Percentiles rank a stretch among this genome's conserved stretches.
Conservation (phyloP, 1,140 invertebrate genomes). For the Arion vulgaris region DNA sequence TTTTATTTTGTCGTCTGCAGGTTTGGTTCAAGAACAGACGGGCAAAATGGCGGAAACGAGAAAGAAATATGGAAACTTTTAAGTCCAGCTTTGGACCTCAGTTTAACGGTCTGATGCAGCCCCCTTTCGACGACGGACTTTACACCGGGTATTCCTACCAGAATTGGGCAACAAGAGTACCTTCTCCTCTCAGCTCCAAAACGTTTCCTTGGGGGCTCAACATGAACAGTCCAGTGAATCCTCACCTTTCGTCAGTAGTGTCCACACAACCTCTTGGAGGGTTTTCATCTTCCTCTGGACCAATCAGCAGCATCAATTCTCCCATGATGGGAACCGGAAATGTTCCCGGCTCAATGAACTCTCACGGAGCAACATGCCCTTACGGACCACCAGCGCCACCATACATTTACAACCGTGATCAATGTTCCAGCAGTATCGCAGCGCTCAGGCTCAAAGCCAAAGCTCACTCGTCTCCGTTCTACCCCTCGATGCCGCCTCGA, state of each 20-base stretch:
- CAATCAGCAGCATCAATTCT: constrained; percentile 63
- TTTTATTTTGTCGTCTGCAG: constrained; percentile 75
- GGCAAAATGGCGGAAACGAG: constrained; percentile 99
- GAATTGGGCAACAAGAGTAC: constrained; percentile 91
- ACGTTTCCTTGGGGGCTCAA: constrained; percentile 85
- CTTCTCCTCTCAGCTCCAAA: constrained; percentile 85
- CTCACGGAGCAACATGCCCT: constrained; percentile 69
- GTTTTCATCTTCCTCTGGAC: constrained; percentile 67
- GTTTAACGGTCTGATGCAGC: constrained; percentile 92
- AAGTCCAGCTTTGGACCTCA: constrained; percentile 92
- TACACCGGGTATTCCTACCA: constrained; percentile 92
- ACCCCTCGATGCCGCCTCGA: constrained; percentile 71
- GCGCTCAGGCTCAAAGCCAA: constrained; percentile 90
- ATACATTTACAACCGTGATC: constrained; percentile 73
- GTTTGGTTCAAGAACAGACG: constrained; percentile 89
- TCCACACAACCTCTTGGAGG: constrained; percentile 73
- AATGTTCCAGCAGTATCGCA: constrained; percentile 89
- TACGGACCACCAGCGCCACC: constrained; percentile 73
- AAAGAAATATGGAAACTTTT: constrained; percentile 95
- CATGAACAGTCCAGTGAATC: constrained; percentile 79
- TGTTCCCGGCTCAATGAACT: constrained; percentile 67
- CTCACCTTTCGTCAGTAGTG: constrained; percentile 83
- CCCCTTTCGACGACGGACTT: constrained; percentile 87
- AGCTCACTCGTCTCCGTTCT: constrained; percentile 80
- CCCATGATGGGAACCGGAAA: constrained; percentile 49